Conservation (phyloP, 2,113 vertebrate species). For the Tapirus terrestris region DNA sequence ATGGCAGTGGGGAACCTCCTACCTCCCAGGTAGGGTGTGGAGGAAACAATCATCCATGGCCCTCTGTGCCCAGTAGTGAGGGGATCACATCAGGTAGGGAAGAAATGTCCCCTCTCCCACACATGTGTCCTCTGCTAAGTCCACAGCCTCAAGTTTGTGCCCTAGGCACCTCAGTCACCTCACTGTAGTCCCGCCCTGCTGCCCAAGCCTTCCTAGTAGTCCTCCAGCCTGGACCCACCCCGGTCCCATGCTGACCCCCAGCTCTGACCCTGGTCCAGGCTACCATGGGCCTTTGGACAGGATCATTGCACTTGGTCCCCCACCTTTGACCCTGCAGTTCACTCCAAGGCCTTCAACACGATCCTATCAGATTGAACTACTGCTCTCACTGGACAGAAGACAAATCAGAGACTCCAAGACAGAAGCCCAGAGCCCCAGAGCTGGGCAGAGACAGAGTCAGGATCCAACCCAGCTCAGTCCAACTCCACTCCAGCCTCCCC, state of each 20-base stretch:
- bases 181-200: not conserved
- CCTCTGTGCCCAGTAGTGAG: not conserved
- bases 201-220: not conserved
- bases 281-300: not conserved
- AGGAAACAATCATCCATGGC: not conserved
- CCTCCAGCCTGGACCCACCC: too few relatives aligned
- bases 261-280: not conserved
- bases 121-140: fast-evolving
- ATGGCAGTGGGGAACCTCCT: too few relatives aligned
- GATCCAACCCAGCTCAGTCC: too few relatives aligned
- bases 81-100: not conserved
- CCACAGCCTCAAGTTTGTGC: not conserved
- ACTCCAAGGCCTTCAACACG: not conserved
- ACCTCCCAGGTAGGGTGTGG: too few relatives aligned
- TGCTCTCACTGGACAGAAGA: fast-evolving
- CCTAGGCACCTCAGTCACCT: fast-evolving
- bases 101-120: not conserved
- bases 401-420: not conserved
- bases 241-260: too few relatives aligned
- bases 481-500: not conserved
- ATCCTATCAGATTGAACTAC: not conserved
- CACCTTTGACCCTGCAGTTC: not conserved
- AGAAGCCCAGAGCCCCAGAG: not conserved
- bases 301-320: not conserved
- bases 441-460: not conserved